These are phyloP conservation scores for Polydesmus complanatus DNA, from an alignment of 2,888 invertebrate genomes.

Conservation along the genomic window DNA sequence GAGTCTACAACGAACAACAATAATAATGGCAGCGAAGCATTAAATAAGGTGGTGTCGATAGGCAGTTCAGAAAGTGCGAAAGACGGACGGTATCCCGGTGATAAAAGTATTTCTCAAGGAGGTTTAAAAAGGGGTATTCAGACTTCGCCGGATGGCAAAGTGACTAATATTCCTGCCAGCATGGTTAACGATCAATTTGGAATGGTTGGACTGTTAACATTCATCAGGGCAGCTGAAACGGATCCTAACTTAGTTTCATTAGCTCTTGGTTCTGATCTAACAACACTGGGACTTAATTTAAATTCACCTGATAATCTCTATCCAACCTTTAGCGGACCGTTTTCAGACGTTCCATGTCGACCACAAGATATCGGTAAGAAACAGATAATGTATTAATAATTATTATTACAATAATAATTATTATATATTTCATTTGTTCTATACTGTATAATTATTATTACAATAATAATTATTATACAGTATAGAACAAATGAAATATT, in stretches of 20 bases:
- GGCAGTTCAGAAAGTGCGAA: constrained; percentile 21
- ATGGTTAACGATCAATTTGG: constrained; percentile 99
- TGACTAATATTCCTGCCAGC: constrained; percentile 93
- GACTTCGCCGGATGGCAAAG: constrained; percentile 88
- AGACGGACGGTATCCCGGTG: constrained; percentile 27
- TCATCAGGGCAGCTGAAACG: constrained; percentile 93
- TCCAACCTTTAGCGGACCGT: constrained; percentile 96
- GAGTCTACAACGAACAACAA: not conserved
- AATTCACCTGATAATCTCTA: constrained; percentile 96
- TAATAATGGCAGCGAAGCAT: not conserved
- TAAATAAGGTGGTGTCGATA: not conserved
- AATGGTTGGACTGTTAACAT: constrained; percentile 94
- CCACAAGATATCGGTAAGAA: constrained; percentile 73
- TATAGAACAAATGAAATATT: no score
- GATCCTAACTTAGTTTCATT: constrained; percentile 92
- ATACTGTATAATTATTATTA: constrained; percentile 10
- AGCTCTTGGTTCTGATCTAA: constrained; percentile 94
- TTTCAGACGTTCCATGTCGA: constrained; percentile 94
- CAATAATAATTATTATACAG: not conserved
- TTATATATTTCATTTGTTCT: no score
- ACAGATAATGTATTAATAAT: no score
- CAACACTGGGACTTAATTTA: constrained; percentile 92
- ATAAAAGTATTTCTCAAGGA: constrained; percentile 23
- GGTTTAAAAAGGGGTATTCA: constrained; percentile 62
- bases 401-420: no score